Evolutionary conservation across 2,797 vertebrate species (phyloP).

Genomic region (Acanthurus leucopareius): DNA sequence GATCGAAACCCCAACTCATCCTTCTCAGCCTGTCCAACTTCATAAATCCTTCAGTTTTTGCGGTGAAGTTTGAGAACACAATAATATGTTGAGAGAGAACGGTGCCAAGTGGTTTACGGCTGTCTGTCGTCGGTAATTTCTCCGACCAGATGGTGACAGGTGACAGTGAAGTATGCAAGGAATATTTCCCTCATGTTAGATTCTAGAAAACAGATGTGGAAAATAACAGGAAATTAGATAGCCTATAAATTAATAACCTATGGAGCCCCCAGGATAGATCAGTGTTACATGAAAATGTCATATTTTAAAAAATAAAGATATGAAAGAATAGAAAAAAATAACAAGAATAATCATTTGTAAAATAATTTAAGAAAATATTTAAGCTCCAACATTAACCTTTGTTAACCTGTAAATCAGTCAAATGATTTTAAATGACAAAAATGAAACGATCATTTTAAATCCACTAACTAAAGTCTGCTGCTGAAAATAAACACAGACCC

Average conservation of each 20-base stretch:
- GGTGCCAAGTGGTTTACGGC: slow-evolving; percentile 63
- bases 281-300: neutral
- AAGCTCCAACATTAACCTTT: no score
- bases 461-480: neutral
- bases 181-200: slow-evolving; percentile 9
- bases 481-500: neutral
- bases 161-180: slow-evolving; percentile 61
- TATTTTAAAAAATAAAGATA: neutral
- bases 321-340: no score
- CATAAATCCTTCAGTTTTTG: slow-evolving; percentile 70
- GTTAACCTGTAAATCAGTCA: no score
- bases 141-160: slow-evolving; percentile 63
- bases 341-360: neutral
- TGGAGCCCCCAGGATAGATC: neutral
- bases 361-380: neutral
- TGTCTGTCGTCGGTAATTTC: slow-evolving; percentile 61
- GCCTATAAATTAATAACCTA: neutral
- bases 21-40: slow-evolving; percentile 62
- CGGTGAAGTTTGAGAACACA: slow-evolving; percentile 50
- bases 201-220: slow-evolving; percentile 36
- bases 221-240: slow-evolving; percentile 15
- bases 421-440: neutral
- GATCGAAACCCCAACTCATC: slow-evolving; percentile 70
- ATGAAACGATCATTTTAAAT: neutral
- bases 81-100: slow-evolving; percentile 50